Percentiles rank a stretch among this genome's conserved stretches.
phyloP scores from a whole-genome alignment of 2,888 invertebrate species.

The Itoplectis maculator region DNA sequence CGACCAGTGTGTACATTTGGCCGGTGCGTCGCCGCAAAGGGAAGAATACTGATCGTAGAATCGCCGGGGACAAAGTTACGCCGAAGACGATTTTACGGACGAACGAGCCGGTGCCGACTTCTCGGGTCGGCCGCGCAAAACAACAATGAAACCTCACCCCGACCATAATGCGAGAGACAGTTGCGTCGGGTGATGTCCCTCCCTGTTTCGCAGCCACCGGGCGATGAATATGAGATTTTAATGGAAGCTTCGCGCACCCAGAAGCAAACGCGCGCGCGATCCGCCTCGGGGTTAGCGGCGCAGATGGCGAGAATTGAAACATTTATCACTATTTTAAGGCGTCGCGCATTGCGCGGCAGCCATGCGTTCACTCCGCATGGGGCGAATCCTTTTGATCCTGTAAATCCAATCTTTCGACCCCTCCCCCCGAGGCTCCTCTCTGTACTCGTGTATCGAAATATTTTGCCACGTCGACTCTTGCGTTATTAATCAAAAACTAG shows the following conservation, averaged over 20 bases:
- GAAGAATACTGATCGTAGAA: conserved; percentile 24
- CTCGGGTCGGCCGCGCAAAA: conserved; percentile 28
- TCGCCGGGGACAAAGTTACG: conserved; percentile 31
- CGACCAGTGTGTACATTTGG: background rate
- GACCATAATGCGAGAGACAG: conserved; percentile 48
- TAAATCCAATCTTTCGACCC: conserved; percentile 35
- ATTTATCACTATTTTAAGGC: conserved; percentile 57
- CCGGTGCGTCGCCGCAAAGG: background rate
- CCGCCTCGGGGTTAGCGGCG: conserved; percentile 39
- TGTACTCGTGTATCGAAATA: conserved; percentile 28
- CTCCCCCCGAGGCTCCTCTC: background rate
- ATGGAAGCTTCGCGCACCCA: conserved; percentile 46
- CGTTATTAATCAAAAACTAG: conserved; percentile 29
- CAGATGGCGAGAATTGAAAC: conserved; percentile 62
- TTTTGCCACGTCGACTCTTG: background rate
- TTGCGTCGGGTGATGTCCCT: background rate
- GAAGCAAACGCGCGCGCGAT: background rate
- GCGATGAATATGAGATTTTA: conserved; percentile 62
- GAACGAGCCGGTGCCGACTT: conserved; percentile 45
- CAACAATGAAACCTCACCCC: conserved; percentile 41
- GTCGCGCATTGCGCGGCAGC: conserved; percentile 19
- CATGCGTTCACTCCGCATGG: conserved; percentile 26
- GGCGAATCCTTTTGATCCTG: conserved; percentile 31
- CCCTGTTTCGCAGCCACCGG: conserved; percentile 18
- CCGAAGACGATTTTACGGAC: conserved; percentile 47